Evolutionary conservation across 2,113 vertebrate genomes (phyloP), one percentile per base, ranked within the genome.

Genomic region (Pungitius pungitius): DNA sequence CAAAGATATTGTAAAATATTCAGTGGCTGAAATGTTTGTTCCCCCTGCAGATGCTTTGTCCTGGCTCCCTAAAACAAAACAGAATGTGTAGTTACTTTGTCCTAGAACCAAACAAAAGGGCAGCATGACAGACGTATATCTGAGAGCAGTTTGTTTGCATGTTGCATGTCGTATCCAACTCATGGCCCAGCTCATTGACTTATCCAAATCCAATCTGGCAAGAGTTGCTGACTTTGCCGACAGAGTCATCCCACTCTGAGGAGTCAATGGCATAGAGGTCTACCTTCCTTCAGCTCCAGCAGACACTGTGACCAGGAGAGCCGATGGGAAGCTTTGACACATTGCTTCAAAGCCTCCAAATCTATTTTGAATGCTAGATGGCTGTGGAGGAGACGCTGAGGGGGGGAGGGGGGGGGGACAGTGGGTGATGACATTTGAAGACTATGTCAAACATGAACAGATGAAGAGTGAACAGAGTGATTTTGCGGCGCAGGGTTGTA

Each of bases 331-430:
- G 39, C 14, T 10, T 69, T 69, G 27, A 47, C 42, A 58, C 43
- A 35, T 40, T n/a, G 27, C 60, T 35, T 15, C 4, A 43, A 47
- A 49, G 55, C 70, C 66, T 82, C 39, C 68, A 3, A 8, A 57
- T 42, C 45, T 39, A 3, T 37, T 72, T 37, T 37, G 30, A 65
- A 56, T 65, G 83, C 75, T 69, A 30, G 64, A 71, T 65, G 26
- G n/a, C 51, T 27, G 14, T 62, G 62, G 11, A 20, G 39, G 14
- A 42, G 40, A 42, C 13, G 40, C 33, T 35, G 40, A 40, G 7
- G 39, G 39, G 11, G 30, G 24, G 43, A 67, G 60, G 68, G 45
- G 60, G 55, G 4, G 43, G n/a, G n/a, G n/a, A 37, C 12, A 40
- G 62, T 54, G 54, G 37, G 26, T 42, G 42, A 30, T 0, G 49